These are phyloP conservation scores for Murina feae DNA, from an alignment of 2,113 vertebrate genomes.

Conservation along the genomic window DNA sequence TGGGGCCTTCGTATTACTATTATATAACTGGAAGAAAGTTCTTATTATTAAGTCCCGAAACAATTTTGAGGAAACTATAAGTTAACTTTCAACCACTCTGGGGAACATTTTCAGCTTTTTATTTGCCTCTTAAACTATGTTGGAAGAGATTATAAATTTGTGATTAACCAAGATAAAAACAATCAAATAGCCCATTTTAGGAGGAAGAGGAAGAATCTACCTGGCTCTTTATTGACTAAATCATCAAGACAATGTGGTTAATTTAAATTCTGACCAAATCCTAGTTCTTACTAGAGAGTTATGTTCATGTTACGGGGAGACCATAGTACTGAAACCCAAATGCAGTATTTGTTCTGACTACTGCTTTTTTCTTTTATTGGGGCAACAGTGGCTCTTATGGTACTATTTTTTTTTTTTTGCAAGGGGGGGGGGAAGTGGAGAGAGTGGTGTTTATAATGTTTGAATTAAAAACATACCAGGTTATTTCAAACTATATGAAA, in stretches of 20 bases:
- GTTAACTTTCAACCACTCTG: neutral
- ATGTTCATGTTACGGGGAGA: neutral
- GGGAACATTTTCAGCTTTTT: conserved; percentile 1
- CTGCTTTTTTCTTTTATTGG: neutral
- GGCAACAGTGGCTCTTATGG: neutral
- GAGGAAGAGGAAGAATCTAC: neutral
- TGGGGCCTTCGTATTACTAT: neutral
- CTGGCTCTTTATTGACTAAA: neutral
- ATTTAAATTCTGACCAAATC: neutral
- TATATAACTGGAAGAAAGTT: neutral
- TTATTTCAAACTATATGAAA: conserved; percentile 22
- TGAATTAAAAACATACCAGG: conserved; percentile 6
- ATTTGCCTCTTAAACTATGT: neutral
- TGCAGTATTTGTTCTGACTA: neutral
- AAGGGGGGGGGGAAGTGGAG: too few species aligned
- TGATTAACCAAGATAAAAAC: conserved; percentile 15
- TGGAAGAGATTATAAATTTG: neutral
- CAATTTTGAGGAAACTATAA: neutral
- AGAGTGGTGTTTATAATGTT: neutral
- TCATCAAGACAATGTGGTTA: neutral
- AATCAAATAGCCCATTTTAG: conserved; percentile 19
- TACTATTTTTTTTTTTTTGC: neutral
- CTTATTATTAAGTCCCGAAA: neutral
- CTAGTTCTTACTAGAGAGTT: neutral
- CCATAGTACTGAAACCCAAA: neutral